phyloP scores from a whole-genome alignment of 2,888 invertebrate species.

The Zygaena filipendulae region DNA sequence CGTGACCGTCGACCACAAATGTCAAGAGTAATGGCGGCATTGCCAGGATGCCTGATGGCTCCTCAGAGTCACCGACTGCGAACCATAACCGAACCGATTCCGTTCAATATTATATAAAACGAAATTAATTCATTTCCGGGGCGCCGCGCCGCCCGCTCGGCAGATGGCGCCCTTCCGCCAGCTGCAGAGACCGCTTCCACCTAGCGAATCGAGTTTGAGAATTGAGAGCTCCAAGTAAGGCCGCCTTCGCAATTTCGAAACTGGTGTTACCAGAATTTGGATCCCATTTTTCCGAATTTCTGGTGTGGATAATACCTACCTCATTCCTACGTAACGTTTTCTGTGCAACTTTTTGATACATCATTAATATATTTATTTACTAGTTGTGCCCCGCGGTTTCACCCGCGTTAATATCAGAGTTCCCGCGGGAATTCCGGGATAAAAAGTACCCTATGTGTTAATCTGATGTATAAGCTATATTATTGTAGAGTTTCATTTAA shows the following conservation, averaged over 20 bases:
- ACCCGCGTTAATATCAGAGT: too few relatives aligned
- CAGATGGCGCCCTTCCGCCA: conserved; percentile 69
- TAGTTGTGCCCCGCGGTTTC: too few relatives aligned
- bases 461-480: too few relatives aligned
- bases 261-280: conserved; percentile 8
- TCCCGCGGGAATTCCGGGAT: too few relatives aligned
- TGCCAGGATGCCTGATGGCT: conserved; percentile 14
- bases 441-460: too few relatives aligned
- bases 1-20: conserved; percentile 34
- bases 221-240: conserved; percentile 28
- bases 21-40: conserved; percentile 20
- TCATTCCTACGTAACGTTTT: neutral
- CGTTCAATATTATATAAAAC: conserved; percentile 47
- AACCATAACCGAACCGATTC: conserved; percentile 32
- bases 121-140: conserved; percentile 59
- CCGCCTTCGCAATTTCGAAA: conserved; percentile 22
- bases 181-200: conserved; percentile 36
- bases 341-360: too few relatives aligned
- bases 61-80: conserved; percentile 14
- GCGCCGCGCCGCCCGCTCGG: conserved; percentile 39
- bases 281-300: conserved; percentile 4
- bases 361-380: too few relatives aligned
- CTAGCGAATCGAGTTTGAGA: conserved; percentile 28
- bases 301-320: conserved; percentile 11
- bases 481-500: too few relatives aligned